A percentile compares a stretch with the other conserved stretches of the same genome.
Evolutionary conservation across 2,888 invertebrate genomes (phyloP).

Genomic region (Latrodectus elegans): DNA sequence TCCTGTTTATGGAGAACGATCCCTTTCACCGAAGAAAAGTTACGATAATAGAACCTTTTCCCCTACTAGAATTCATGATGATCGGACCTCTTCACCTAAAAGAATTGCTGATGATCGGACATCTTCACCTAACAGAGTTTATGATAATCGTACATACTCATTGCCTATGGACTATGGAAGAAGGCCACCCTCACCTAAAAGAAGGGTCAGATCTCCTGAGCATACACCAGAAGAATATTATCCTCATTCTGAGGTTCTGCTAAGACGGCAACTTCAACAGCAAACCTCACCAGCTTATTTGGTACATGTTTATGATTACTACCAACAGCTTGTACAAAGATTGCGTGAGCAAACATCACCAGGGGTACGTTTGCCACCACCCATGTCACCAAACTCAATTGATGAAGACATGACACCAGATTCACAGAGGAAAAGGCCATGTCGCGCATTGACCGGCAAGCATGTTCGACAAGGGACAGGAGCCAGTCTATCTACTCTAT

Average conservation of each 20-base stretch:
- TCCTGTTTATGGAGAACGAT: conserved; percentile 54
- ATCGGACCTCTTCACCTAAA: conserved; percentile 2
- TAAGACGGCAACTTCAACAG: conserved; percentile 48
- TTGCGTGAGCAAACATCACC: conserved; percentile 52
- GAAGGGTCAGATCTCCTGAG: background rate
- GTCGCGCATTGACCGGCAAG: conserved; percentile 76
- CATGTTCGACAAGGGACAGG: conserved; percentile 76
- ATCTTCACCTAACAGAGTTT: background rate
- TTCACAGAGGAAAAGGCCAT: conserved; percentile 73
- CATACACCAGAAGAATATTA: conserved; percentile 48
- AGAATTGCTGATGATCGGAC: conserved; percentile 1
- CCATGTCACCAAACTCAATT: conserved; percentile 37
- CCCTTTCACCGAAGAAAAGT: conserved; percentile 23
- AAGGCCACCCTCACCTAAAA: conserved; percentile 17
- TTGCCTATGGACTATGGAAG: background rate
- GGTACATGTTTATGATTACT: conserved; percentile 65
- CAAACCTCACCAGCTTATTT: conserved; percentile 39
- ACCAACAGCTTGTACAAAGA: conserved; percentile 65
- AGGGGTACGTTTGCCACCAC: conserved; percentile 24
- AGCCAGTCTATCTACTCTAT: conserved; percentile 75
- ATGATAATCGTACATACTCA: background rate
- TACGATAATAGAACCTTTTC: background rate
- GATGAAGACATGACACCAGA: conserved; percentile 39
- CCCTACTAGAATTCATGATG: background rate
- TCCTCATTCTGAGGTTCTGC: conserved; percentile 49